A percentile compares a stretch with the other conserved stretches of the same genome.
These are phyloP conservation scores for Brachionus rotundiformis DNA, from an alignment of 1,140 invertebrate genomes.

Conservation along the genomic window DNA sequence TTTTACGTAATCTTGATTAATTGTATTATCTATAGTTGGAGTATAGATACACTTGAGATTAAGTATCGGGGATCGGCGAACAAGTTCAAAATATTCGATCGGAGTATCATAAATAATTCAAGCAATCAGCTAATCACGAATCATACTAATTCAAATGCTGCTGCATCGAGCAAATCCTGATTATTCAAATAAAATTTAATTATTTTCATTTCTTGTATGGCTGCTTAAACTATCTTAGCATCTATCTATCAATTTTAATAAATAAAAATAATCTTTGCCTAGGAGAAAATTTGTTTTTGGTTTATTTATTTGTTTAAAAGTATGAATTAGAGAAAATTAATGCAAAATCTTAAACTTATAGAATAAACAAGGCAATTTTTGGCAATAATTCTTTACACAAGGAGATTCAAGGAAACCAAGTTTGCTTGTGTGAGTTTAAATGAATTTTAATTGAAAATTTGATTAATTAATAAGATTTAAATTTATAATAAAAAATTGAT, in stretches of 20 bases:
- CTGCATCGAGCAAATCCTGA: background rate
- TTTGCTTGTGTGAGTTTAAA: background rate
- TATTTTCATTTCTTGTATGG: slow-evolving; percentile 15
- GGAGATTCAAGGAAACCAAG: background rate
- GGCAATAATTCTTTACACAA: background rate
- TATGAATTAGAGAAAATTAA: slow-evolving; percentile 7
- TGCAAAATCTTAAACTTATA: background rate
- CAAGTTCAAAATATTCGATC: slow-evolving; percentile 46
- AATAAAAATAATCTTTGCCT: slow-evolving; percentile 40
- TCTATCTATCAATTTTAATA: background rate
- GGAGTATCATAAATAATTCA: slow-evolving; percentile 40
- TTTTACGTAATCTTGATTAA: background rate
- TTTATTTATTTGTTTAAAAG: slow-evolving; percentile 28
- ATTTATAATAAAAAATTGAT: no score
- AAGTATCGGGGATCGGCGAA: slow-evolving; percentile 32
- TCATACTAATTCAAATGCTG: background rate
- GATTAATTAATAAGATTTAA: no score
- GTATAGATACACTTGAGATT: slow-evolving; percentile 42
- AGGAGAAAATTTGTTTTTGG: slow-evolving; percentile 41
- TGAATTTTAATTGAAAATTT: background rate
- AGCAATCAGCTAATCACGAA: background rate
- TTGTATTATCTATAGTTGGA: slow-evolving; percentile 28
- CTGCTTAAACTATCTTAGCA: background rate
- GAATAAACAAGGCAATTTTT: background rate
- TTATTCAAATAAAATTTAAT: slow-evolving; percentile 27